Evolutionary conservation across 2,113 vertebrate species (phyloP).

Genomic region (Ciconia maguari): DNA sequence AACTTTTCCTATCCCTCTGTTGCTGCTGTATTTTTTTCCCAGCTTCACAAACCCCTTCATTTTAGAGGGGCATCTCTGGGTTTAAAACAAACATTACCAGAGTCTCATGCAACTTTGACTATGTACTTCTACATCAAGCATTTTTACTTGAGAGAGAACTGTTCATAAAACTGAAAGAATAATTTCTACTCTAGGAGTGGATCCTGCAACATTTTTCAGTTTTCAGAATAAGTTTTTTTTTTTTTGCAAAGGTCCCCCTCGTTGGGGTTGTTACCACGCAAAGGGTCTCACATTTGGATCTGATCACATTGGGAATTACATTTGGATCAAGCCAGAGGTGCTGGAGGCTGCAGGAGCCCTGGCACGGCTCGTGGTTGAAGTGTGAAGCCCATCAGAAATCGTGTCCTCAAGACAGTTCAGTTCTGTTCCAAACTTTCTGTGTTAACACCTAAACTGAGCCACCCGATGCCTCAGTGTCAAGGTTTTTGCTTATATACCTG

Average conservation of each 20-base stretch:
- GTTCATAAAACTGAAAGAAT: background rate
- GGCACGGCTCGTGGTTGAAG: background rate
- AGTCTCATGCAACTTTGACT: background rate
- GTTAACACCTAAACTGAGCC: background rate
- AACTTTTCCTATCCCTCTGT: background rate
- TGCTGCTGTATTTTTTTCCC: rapidly evolving
- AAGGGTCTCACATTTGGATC: background rate
- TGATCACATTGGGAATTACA: background rate
- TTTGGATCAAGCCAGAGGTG: background rate
- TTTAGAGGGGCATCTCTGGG: background rate
- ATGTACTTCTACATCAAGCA: background rate
- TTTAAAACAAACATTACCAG: background rate
- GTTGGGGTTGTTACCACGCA: background rate
- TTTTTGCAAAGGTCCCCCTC: background rate
- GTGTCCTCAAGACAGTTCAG: background rate
- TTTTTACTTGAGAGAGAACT: background rate
- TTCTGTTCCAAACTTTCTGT: background rate
- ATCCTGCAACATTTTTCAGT: background rate
- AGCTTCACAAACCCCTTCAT: background rate
- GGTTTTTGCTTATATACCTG: background rate
- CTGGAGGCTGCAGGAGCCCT: background rate
- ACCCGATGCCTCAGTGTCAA: background rate
- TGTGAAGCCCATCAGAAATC: background rate
- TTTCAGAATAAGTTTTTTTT: background rate
- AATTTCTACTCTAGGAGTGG: background rate